Evolutionary conservation across 2,797 vertebrate genomes (phyloP).

Genomic region (Peromyscus melanophrys): DNA sequence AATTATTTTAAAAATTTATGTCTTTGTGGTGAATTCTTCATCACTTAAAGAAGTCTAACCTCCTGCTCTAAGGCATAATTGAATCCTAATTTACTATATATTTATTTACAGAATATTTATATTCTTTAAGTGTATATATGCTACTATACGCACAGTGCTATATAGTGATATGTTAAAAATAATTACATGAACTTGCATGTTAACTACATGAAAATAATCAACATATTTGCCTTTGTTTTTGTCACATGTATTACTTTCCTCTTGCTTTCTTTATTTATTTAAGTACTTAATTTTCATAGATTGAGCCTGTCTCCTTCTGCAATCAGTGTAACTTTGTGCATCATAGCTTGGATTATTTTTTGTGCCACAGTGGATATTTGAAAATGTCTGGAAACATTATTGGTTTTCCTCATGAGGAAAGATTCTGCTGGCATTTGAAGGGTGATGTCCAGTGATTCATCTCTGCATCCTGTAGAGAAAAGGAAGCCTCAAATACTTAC

Average conservation of each 20-base stretch:
- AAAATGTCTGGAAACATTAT: background rate
- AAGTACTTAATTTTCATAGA: background rate
- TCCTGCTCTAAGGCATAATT: rapidly evolving
- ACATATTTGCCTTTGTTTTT: background rate
- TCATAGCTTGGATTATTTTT: background rate
- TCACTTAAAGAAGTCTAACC: background rate
- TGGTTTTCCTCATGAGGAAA: background rate
- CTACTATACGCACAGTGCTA: too few species aligned
- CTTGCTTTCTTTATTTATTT: background rate
- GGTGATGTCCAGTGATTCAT: background rate
- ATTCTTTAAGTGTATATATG: too few species aligned
- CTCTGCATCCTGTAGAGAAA: background rate
- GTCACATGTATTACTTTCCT: background rate
- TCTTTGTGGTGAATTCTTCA: background rate
- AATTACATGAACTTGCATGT: background rate
- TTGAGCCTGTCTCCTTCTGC: background rate
- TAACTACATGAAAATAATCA: background rate
- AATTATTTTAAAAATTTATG: background rate
- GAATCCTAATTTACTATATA: background rate
- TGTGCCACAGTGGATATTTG: background rate
- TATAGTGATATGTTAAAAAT: background rate
- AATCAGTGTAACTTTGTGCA: background rate
- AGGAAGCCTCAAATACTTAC: rapidly evolving
- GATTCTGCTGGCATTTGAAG: too few species aligned
- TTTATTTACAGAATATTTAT: background rate